These are phyloP conservation scores for Chalcosyrphus nemorum DNA, from an alignment of 2,888 invertebrate species.

Conservation along the genomic window DNA sequence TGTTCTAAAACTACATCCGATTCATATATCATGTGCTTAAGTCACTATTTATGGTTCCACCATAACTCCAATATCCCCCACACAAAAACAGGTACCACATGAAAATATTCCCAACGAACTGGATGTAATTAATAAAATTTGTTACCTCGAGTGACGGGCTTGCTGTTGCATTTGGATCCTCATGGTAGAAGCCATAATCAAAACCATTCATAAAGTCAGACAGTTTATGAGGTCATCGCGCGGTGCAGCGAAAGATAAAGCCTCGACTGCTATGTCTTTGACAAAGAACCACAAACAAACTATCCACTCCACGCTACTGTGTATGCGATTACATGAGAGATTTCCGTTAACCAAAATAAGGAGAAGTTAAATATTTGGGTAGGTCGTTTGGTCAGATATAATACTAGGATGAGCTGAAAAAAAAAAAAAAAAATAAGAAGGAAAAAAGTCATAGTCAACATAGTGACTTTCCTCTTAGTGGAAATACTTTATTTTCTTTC, in stretches of 20 bases:
- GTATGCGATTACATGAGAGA: slow-evolving; percentile 22
- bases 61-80: neutral
- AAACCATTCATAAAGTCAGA: slow-evolving; percentile 52
- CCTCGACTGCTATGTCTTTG: neutral
- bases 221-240: slow-evolving; percentile 47
- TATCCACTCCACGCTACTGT: slow-evolving; percentile 10
- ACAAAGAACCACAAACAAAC: slow-evolving; percentile 46
- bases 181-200: slow-evolving; percentile 25
- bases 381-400: slow-evolving; percentile 63
- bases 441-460: neutral
- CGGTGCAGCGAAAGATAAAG: slow-evolving; percentile 24
- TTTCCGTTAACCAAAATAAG: slow-evolving; percentile 28
- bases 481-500: slow-evolving; percentile 42
- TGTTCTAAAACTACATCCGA: neutral
- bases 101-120: neutral
- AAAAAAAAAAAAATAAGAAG: slow-evolving; percentile 1
- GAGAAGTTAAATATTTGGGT: slow-evolving; percentile 71
- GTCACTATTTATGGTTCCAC: neutral
- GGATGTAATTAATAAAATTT: slow-evolving; percentile 38
- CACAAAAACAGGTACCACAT: neutral
- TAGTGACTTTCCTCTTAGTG: slow-evolving; percentile 16
- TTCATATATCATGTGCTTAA: neutral
- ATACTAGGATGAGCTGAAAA: slow-evolving; percentile 22
- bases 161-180: neutral
- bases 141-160: slow-evolving; percentile 10